Evolutionary conservation across 2,797 vertebrate species (phyloP).

Genomic region (Hydrocynus forskahlii): DNA sequence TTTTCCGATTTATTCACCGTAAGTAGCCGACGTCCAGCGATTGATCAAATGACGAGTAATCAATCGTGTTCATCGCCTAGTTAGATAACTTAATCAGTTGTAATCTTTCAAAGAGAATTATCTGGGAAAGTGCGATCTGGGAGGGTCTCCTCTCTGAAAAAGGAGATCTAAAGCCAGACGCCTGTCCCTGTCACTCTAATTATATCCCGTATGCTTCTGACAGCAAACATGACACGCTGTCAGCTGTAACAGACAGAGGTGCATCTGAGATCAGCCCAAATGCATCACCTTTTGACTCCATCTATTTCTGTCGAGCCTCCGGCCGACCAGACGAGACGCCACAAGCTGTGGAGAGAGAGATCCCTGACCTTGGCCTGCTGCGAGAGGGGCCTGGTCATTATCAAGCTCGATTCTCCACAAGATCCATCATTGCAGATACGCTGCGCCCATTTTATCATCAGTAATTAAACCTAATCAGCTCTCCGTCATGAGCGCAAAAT

Average conservation of each 20-base stretch:
- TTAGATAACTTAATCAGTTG: conserved; percentile 14
- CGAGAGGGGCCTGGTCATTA: conserved; percentile 42
- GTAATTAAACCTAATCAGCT: conserved; percentile 49
- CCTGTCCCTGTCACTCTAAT: conserved; percentile 55
- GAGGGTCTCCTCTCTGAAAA: conserved; percentile 28
- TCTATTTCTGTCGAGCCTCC: conserved; percentile 50
- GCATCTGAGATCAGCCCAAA: conserved; percentile 51
- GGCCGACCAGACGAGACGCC: conserved; percentile 18
- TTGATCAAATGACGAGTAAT: conserved; percentile 31
- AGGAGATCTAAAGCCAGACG: background rate
- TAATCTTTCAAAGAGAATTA: conserved; percentile 11
- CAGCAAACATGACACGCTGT: conserved; percentile 57
- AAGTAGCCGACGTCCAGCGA: background rate
- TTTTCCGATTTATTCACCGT: background rate
- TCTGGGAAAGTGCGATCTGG: conserved; percentile 32
- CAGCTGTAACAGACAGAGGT: conserved; percentile 47
- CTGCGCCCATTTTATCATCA: conserved; percentile 37
- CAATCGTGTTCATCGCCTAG: conserved; percentile 7
- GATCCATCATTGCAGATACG: conserved; percentile 43
- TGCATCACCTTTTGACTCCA: conserved; percentile 53
- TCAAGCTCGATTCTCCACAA: conserved; percentile 7
- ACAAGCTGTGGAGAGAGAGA: conserved; percentile 27
- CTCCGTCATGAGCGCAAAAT: conserved; percentile 31
- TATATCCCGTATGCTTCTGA: conserved; percentile 52
- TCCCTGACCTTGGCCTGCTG: conserved; percentile 48